These are phyloP conservation scores for Papilio dardanus DNA, from an alignment of 1,140 invertebrate species.

Conservation along the genomic window DNA sequence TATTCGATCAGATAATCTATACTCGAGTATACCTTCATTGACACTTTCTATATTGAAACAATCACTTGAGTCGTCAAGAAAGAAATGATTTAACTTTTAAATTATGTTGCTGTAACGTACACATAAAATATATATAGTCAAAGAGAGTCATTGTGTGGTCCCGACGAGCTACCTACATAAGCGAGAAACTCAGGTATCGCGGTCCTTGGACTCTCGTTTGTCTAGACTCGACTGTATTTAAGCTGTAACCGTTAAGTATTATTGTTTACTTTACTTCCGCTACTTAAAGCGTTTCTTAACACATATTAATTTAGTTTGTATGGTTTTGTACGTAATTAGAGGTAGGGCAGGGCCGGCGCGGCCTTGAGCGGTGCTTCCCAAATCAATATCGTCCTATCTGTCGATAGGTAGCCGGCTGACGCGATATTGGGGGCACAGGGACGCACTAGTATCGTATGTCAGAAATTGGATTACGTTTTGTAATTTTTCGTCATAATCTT, in stretches of 20 bases:
- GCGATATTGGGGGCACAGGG: not conserved
- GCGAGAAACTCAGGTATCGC: no score
- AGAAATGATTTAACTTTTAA: not conserved
- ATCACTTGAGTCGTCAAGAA: not conserved
- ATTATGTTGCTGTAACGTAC: not conserved
- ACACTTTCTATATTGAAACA: not conserved
- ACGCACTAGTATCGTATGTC: not conserved
- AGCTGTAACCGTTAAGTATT: no score
- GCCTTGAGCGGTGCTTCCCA: slow-evolving; percentile 28
- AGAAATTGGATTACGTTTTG: not conserved
- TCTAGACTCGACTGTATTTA: no score
- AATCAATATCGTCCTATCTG: slow-evolving; percentile 30
- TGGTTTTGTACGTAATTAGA: no score
- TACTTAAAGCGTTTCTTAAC: no score
- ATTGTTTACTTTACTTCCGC: no score
- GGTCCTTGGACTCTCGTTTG: no score
- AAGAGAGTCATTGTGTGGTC: no score
- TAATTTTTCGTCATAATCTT: not conserved
- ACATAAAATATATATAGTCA: no score
- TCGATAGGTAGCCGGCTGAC: not conserved
- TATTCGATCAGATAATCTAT: not conserved
- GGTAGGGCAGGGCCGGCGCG: slow-evolving; percentile 2
- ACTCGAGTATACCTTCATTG: not conserved
- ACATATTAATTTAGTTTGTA: no score
- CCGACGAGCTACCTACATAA: no score